phyloP scores from a whole-genome alignment of 2,113 vertebrate genomes.

The Chaetorhynchus papuensis region DNA sequence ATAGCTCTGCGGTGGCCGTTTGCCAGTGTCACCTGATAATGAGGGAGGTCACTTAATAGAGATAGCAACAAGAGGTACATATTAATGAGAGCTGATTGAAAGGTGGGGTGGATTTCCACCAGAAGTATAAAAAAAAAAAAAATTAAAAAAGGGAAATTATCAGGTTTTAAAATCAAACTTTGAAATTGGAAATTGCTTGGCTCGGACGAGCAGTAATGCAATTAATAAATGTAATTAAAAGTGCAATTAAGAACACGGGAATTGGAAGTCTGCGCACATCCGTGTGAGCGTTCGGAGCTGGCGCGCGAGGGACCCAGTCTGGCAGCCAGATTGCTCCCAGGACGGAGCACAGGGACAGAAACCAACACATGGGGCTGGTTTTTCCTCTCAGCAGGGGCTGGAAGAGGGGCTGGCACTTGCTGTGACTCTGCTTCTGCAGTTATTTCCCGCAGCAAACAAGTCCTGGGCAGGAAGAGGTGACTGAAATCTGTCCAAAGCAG shows the following conservation, averaged over 20 bases:
- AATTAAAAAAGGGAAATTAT: conserved; percentile 10
- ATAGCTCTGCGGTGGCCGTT: conserved; percentile 53
- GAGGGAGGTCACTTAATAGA: conserved; percentile 56
- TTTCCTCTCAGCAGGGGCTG: background rate
- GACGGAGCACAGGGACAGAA: background rate
- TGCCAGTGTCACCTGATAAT: conserved; percentile 53
- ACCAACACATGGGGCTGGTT: background rate
- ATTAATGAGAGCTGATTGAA: conserved; percentile 43
- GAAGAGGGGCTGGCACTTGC: background rate
- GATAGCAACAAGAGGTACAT: conserved; percentile 46
- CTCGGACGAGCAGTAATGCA: background rate
- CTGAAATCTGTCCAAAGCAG: background rate
- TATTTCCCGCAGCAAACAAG: background rate
- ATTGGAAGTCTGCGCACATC: background rate
- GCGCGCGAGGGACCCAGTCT: rapidly evolving
- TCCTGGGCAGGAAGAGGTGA: background rate
- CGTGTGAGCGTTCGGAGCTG: background rate
- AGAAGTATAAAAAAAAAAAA: background rate
- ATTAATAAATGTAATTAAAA: conserved; percentile 59
- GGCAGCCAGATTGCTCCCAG: rapidly evolving
- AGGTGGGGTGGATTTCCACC: conserved; percentile 22
- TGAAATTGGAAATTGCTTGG: conserved; percentile 58
- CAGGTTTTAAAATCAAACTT: conserved; percentile 47
- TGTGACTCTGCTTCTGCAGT: background rate
- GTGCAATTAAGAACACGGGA: background rate